phyloP scores from a whole-genome alignment of 2,113 vertebrate species.

The Calypte anna region DNA sequence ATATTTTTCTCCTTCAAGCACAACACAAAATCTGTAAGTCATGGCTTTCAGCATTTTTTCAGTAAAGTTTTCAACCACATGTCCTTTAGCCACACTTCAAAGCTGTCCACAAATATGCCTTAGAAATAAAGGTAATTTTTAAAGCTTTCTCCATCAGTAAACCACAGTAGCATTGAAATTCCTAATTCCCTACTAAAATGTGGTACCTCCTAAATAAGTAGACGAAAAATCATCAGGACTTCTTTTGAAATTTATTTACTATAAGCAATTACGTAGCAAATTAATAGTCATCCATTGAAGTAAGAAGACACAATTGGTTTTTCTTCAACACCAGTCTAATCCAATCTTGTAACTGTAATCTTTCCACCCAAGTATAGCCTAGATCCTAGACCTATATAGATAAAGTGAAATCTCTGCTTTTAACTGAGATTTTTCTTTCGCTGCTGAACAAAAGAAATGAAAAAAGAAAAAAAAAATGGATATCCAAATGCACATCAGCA shows the following conservation, averaged over 20 bases:
- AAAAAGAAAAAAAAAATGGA: not conserved
- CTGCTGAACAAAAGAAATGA: not conserved
- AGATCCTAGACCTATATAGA: not conserved
- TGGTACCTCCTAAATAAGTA: not conserved
- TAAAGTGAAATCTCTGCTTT: not conserved
- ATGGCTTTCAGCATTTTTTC: not conserved
- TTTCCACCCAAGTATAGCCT: not conserved
- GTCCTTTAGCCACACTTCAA: not conserved
- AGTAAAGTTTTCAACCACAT: not conserved
- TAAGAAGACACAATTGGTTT: not conserved
- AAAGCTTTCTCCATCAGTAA: not conserved
- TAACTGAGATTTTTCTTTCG: not conserved
- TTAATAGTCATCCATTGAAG: not conserved
- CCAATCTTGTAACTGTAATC: not conserved
- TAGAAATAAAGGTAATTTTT: not conserved
- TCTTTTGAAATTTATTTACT: conserved; percentile 2
- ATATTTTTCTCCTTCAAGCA: rapidly evolving
- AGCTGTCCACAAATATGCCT: not conserved
- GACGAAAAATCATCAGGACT: not conserved
- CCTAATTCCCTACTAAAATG: not conserved
- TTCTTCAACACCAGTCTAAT: not conserved
- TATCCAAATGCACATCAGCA: not conserved
- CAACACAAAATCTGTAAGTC: not conserved
- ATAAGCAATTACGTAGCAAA: not conserved
- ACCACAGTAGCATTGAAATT: not conserved